Evolutionary conservation across 2,797 vertebrate genomes (phyloP).

Genomic region (Apogon hyalosoma): DNA sequence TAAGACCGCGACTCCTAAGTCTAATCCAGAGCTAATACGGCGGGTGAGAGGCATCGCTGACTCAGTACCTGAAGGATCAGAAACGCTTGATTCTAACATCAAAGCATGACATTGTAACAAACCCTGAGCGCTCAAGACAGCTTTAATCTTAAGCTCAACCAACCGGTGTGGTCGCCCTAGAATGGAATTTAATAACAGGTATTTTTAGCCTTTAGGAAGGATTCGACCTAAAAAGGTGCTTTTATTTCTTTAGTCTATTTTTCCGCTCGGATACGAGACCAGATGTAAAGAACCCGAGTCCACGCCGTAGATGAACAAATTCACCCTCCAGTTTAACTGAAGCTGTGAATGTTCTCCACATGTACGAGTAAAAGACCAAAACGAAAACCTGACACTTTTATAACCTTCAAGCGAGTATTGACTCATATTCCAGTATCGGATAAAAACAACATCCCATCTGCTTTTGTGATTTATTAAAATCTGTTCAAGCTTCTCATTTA

Average conservation of each 20-base stretch:
- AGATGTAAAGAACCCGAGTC: neutral
- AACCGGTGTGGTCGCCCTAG: conserved; percentile 15
- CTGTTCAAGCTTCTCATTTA: no score
- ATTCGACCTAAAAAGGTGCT: conserved; percentile 5
- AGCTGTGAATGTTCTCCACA: neutral
- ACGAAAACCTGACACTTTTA: no score
- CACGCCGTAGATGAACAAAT: neutral
- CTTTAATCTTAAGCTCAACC: conserved; percentile 34
- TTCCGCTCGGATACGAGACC: neutral
- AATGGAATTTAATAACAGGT: neutral
- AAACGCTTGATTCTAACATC: conserved; percentile 46
- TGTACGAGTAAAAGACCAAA: no score
- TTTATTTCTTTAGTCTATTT: neutral
- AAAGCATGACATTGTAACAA: conserved; percentile 48
- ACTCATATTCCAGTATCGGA: no score
- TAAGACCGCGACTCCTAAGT: conserved; percentile 76
- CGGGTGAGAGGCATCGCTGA: conserved; percentile 24
- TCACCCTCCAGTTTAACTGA: neutral
- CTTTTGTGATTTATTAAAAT: no score
- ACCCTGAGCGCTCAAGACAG: conserved; percentile 22
- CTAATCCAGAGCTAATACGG: conserved; percentile 28
- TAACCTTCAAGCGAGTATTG: no score
- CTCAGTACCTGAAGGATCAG: conserved; percentile 46
- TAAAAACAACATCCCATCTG: no score
- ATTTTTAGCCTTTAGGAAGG: neutral